Percentiles rank a stretch among this genome's conserved stretches.
These are phyloP conservation scores for Pocillopora verrucosa DNA, from an alignment of 64 coral and sea anemone species.

Conservation along the genomic window DNA sequence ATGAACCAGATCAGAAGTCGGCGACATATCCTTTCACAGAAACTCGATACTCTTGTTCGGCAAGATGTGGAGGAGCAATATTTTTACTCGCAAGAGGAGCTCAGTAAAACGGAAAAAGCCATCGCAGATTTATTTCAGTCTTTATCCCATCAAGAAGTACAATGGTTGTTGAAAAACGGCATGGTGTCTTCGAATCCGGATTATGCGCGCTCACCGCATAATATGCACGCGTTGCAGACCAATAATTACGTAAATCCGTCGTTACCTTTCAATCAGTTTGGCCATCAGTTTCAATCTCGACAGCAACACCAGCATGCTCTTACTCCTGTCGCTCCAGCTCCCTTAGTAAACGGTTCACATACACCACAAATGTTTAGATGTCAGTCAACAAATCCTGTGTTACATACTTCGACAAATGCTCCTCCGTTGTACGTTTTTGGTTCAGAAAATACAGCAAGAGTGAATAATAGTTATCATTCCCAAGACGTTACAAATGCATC, in stretches of 20 bases:
- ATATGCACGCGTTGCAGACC: constrained; percentile 13
- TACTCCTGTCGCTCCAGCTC: neutral
- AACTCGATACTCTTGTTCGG: constrained; percentile 20
- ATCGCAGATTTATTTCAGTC: constrained; percentile 23
- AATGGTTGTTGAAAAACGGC: constrained; percentile 25
- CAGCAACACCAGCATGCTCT: neutral
- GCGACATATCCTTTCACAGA: constrained; percentile 41
- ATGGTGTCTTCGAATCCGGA: neutral
- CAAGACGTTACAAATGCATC: neutral
- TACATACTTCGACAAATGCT: neutral
- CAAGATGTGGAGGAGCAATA: constrained; percentile 53
- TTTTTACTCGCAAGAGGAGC: constrained; percentile 47
- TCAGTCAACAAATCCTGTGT: neutral
- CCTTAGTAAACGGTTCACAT: neutral
- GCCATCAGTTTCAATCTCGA: constrained; percentile 14
- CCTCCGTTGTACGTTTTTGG: neutral
- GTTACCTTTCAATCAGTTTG: neutral
- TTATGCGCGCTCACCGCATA: neutral
- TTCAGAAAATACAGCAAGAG: neutral
- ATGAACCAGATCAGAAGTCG: constrained; percentile 36
- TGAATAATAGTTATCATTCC: neutral
- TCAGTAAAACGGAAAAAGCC: constrained; percentile 47
- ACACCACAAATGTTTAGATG: neutral
- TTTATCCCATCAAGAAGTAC: constrained; percentile 35
- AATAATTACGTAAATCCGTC: neutral